Base-by-base conservation (phyloP, 2,797 vertebrate genomes). In the Sebastes diploproa region DNA sequence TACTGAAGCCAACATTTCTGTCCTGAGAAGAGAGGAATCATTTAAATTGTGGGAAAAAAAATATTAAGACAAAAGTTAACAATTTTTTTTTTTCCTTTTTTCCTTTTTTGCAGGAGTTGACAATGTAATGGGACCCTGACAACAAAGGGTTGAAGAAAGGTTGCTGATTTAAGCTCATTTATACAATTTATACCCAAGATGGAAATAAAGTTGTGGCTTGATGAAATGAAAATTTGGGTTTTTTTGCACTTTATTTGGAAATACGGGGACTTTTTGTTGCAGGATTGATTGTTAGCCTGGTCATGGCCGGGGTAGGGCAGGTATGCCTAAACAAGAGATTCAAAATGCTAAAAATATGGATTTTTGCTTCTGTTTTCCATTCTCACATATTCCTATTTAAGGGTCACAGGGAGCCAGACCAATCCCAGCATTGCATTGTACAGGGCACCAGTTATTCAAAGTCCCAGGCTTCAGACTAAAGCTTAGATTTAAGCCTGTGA, bases 141-240 rank as follows among this genome's bases (percentile, higher is more conserved):
- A 79, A 78, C n/a, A n/a, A 80, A 86, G 94, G 92, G 95, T 95
- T 94, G 89, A 95, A 93, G 95, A 96, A 93, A 94, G 94, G 91
- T 96, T 95, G 94, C 96, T 96, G 96, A 95, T 96, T 96, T 94
- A 91, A 94, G 92, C 90, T 97, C 93, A 95, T 99, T 99, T 99
- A 97, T 99, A 99, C 97, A 98, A 96, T 99, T 99, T 99, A 97
- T 99, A 99, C 97, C 95, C 94, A 92, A 93, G 93, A 95, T 88
- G 92, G 96, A 96, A 99, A 98, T 98, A 98, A 98, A 98, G 94
- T 96, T 96, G 96, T 97, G 97, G 96, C 96, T 98, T 98, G 96
- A 93, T 91, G 83, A 95, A 91, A 91, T 81, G 27, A 88, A 80
- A 82, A 25, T 34, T 76, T 80, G 29, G 22, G 2, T 23, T 23